Percentiles rank a stretch among this genome's conserved stretches.
These are phyloP conservation scores for Spea hammondii DNA, from an alignment of 2,797 vertebrate genomes.

Conservation along the genomic window DNA sequence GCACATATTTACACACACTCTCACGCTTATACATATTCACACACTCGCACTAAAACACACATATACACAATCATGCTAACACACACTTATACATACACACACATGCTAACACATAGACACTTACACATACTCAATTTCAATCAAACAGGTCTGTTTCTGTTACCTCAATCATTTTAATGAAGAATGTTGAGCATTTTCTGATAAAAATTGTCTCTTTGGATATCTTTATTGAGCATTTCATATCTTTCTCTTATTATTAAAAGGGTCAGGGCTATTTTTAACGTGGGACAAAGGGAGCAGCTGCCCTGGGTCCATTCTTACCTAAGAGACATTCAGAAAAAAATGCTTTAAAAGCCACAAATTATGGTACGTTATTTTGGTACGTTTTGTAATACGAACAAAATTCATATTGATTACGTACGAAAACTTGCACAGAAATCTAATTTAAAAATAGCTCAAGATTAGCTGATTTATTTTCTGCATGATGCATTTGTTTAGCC, in stretches of 20 bases:
- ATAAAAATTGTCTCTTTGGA: too few species aligned
- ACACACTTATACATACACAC: not conserved
- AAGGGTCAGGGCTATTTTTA: too few species aligned
- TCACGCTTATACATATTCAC: not conserved
- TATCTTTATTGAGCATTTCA: too few species aligned
- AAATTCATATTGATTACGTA: slow-evolving; percentile 39
- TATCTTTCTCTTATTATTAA: too few species aligned
- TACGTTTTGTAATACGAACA: not conserved
- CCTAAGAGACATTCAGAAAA: too few species aligned
- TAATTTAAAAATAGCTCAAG: slow-evolving; percentile 21
- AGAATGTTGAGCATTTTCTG: too few species aligned
- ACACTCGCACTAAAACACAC: not conserved
- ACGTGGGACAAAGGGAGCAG: too few species aligned
- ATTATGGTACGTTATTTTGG: too few species aligned
- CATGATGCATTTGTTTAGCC: slow-evolving; percentile 36
- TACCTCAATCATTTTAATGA: too few species aligned
- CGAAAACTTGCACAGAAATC: not conserved
- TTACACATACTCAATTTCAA: not conserved
- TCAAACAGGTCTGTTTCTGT: too few species aligned
- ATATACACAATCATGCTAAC: not conserved
- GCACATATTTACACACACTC: not conserved
- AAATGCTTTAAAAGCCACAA: too few species aligned
- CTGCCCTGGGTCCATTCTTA: too few species aligned
- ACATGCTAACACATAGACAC: not conserved
- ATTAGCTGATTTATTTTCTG: slow-evolving; percentile 34